Percentiles rank a stretch among this genome's conserved stretches.
These are phyloP conservation scores for Cerceris rybyensis DNA, from an alignment of 2,888 invertebrate genomes.

Conservation along the genomic window DNA sequence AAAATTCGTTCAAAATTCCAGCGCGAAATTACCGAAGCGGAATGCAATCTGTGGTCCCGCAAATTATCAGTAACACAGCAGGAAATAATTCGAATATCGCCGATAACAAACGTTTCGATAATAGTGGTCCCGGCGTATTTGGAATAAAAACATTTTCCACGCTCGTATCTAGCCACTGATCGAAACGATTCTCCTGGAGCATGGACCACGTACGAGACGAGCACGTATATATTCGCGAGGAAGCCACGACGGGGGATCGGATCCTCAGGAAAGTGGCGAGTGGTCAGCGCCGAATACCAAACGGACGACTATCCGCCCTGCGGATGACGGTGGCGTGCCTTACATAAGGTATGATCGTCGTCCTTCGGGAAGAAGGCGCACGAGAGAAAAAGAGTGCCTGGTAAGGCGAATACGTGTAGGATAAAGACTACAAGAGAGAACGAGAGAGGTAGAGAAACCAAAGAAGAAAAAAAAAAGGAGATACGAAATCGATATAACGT, in stretches of 20 bases:
- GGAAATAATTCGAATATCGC: no score
- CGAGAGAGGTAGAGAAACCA: slow-evolving; percentile 1
- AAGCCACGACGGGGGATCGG: slow-evolving; percentile 63
- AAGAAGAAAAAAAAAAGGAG: slow-evolving; percentile 13
- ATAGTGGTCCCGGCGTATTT: no score
- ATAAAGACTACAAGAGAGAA: background rate
- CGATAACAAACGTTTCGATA: no score
- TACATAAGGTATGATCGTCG: slow-evolving; percentile 80
- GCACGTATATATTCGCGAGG: slow-evolving; percentile 23
- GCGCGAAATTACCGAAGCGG: no score
- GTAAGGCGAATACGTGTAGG: no score
- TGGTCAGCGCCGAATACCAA: slow-evolving; percentile 81
- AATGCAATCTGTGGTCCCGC: no score
- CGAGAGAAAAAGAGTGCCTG: slow-evolving; percentile 10
- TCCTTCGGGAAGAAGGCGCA: slow-evolving; percentile 56
- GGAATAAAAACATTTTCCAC: no score
- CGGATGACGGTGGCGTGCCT: slow-evolving; percentile 74
- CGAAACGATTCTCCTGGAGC: slow-evolving; percentile 4
- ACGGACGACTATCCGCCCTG: slow-evolving; percentile 73
- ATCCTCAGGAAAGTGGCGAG: slow-evolving; percentile 79
- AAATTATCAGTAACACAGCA: no score
- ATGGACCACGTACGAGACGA: slow-evolving; percentile 54
- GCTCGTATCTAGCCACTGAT: no score
- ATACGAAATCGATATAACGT: slow-evolving; percentile 71
- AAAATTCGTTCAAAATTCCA: no score